Evolutionary conservation across 2,113 vertebrate genomes (phyloP), one percentile per base, ranked within the genome.

Genomic region (Cyanoliseus patagonus): DNA sequence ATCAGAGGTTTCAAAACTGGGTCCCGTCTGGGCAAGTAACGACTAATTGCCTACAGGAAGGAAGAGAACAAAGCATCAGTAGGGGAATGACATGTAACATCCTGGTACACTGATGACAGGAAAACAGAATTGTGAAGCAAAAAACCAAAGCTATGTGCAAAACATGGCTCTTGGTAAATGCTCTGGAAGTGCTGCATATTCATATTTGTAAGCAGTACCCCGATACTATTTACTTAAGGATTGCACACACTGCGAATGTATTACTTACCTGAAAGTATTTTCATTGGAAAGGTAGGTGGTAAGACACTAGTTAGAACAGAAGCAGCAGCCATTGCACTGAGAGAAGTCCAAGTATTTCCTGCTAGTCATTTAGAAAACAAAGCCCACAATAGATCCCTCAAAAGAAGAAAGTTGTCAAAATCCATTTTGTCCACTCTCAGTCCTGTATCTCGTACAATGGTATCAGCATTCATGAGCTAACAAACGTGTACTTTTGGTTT

Each of bases 21-120:
- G 97, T 99, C 99, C 44, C 98, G 98, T 98, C 99, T 98, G 74
- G 99, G 99, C 85, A 99, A 97, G 97, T 99, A 99, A 91, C 97
- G 99, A 97, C 99, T 99, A 96, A 99, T 99, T 82, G 99, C 99
- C 99, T 99, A 92, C 1, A 61, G 42, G 44, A 95, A 69, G 9
- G 92, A 93, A 75, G 30, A 77, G 13, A 86, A 90, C 24, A 35
- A 77, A 89, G n/a, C 3, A 6, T 76, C 49, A 95, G 63, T 64
- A 25, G 6, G 28, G 25, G 35, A 81, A 83, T n/a, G 31, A 80
- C 27, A 87, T 41, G 13, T 11, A 90, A 79, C 25, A 39, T 59
- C 18, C 24, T 51, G 10, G 3, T 28, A 83, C 13, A 51, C 6
- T 27, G 35, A 49, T 41, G 27, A 75, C 0, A 72, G 15, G 39